phyloP scores from a whole-genome alignment of 1,140 invertebrate genomes.

The Achroia grisella region DNA sequence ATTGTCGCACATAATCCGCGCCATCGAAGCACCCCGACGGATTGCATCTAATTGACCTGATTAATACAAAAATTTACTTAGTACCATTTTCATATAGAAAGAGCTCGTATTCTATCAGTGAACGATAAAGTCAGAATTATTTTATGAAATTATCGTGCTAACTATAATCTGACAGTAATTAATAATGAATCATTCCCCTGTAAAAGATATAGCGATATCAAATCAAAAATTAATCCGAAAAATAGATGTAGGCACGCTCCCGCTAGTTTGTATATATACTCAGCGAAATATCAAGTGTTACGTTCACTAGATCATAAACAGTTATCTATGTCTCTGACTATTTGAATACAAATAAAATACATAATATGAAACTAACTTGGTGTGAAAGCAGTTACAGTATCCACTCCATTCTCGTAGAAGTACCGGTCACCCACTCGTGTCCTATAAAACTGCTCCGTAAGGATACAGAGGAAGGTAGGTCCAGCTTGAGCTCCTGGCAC shows the following conservation, averaged over 20 bases:
- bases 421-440: conserved; percentile 88
- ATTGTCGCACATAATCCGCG: conserved; percentile 65
- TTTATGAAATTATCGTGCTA: too few species aligned
- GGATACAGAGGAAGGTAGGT: conserved; percentile 93
- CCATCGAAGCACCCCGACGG: conserved; percentile 53
- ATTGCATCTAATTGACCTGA: conserved; percentile 64
- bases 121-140: too few species aligned
- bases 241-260: too few species aligned
- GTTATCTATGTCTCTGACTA: too few species aligned
- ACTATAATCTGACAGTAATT: neutral
- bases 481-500: conserved; percentile 87
- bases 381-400: conserved; percentile 79
- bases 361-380: conserved; percentile 79
- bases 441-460: conserved; percentile 91
- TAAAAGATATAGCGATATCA: too few species aligned
- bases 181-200: too few species aligned
- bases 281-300: too few species aligned
- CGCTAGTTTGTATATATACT: too few species aligned
- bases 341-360: neutral
- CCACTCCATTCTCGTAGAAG: conserved; percentile 86
- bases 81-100: neutral
- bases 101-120: too few species aligned
- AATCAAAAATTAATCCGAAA: too few species aligned
- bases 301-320: too few species aligned
- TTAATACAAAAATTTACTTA: neutral